Conservation (phyloP, 53 echinoderm and acorn worm species). For the Patiria pectinifera region DNA sequence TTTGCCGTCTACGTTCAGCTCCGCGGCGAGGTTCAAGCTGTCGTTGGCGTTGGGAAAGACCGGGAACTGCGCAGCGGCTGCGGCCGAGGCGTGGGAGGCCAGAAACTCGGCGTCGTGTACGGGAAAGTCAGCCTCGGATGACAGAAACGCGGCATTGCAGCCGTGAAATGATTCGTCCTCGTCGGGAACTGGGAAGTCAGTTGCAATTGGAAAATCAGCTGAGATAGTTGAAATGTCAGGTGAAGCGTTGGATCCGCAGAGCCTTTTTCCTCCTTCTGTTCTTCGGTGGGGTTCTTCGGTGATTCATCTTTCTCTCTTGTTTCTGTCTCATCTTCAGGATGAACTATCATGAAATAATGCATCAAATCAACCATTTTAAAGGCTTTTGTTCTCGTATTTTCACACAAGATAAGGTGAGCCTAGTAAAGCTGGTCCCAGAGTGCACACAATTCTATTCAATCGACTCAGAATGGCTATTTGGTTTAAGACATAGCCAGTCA, state of each 20-base stretch:
- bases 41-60: slow-evolving; percentile 86
- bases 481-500: too few species aligned
- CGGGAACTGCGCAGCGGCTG: slow-evolving; percentile 63
- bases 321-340: slow-evolving; percentile 32
- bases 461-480: too few species aligned
- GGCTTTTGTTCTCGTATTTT: too few species aligned
- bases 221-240: slow-evolving; percentile 15
- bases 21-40: slow-evolving; percentile 69
- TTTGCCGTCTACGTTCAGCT: slow-evolving; percentile 60
- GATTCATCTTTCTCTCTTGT: not conserved
- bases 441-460: too few species aligned
- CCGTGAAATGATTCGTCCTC: not conserved
- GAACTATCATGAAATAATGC: not conserved
- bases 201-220: not conserved
- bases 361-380: too few species aligned
- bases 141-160: not conserved
- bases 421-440: too few species aligned
- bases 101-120: slow-evolving; percentile 19
- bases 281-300: not conserved
- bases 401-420: too few species aligned
- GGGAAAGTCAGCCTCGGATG: not conserved
- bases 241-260: not conserved
- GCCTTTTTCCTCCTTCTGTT: not conserved
- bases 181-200: not conserved
- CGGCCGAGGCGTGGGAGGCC: not conserved